Conservation (phyloP, 2,888 invertebrate genomes). For the Malachius bipustulatus region DNA sequence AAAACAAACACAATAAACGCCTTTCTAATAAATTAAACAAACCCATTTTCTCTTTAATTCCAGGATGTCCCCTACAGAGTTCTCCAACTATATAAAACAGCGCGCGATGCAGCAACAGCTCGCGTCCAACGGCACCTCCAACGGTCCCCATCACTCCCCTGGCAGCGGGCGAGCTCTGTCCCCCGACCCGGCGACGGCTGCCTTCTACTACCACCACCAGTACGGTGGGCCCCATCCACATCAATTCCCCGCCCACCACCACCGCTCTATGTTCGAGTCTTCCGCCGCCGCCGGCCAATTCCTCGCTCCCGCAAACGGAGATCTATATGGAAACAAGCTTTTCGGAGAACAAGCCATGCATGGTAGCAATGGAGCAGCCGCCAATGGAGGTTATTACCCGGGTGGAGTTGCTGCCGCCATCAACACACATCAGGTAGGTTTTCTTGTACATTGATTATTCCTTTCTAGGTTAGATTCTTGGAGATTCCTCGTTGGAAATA, state of each 20-base stretch:
- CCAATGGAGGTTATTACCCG: too few relatives aligned
- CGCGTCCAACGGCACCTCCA: constrained; percentile 38
- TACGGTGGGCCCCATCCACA: too few relatives aligned
- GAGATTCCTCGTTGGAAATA: too few relatives aligned
- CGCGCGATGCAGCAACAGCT: constrained; percentile 80
- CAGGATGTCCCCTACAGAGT: constrained; percentile 95
- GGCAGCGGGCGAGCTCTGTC: constrained; percentile 49
- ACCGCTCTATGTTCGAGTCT: constrained; percentile 44
- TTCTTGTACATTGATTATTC: too few relatives aligned
- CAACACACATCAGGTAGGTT: too few relatives aligned
- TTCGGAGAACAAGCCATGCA: too few relatives aligned
- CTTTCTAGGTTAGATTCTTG: too few relatives aligned
- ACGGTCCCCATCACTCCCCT: constrained; percentile 40
- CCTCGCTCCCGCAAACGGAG: constrained; percentile 32
- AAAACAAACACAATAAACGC: too few relatives aligned
- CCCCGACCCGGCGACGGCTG: constrained; percentile 48
- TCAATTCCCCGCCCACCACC: constrained; percentile 41
- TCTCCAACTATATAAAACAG: constrained; percentile 94
- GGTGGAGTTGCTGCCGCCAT: too few relatives aligned
- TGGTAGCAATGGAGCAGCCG: too few relatives aligned
- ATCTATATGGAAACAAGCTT: too few relatives aligned
- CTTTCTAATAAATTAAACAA: too few relatives aligned
- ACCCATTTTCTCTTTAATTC: constrained; percentile 26
- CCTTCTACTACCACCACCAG: constrained; percentile 47
- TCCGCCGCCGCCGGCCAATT: constrained; percentile 42